Evolutionary conservation across 2,888 invertebrate species (phyloP), one percentile per base, ranked within the genome.

Genomic region (Abscondita cerata): DNA sequence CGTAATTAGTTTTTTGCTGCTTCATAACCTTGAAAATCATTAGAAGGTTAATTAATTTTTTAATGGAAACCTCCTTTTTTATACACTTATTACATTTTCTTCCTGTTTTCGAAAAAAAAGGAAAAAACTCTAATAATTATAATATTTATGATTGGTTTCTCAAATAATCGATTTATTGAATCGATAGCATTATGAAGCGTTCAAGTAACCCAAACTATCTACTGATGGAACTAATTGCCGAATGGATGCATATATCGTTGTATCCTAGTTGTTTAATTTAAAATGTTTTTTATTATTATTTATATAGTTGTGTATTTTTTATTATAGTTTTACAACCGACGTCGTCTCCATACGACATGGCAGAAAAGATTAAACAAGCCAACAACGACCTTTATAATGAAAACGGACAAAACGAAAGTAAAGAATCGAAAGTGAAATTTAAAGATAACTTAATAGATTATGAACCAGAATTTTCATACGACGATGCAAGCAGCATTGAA

Each of bases 331-430:
- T 82, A 19, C 80, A 80, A 70, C 81, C 81, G 44, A 81, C 83
- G 31, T 80, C 83, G 16, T 82, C 83, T 61, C 84, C 83, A 47
- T 85, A 85, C 72, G 83, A 84, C 70, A 83, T 85, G 60, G 78
- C 81, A 62, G 83, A 84, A 69, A 84, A 83, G 76, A 80, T 85
- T 12, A 82, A 81, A 71, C 80, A 82, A 70, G 85, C 85, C 38
- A 85, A 85, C 71, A 78, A 81, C 62, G 81, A 80, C 69, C 73
- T 85, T 11, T 82, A 83, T 65, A 79, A 78, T 50, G 72, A 73
- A 52, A 71, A 68, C 50, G 54, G 62, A 20, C 65, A 65, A n/a
- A 56, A 53, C 12, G 57, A 52, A 12, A 62, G 51, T 44, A 74
- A 75, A 65, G 66, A 70, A 36, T 70, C 76, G 6, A 83, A 79